phyloP scores from a whole-genome alignment of 2,113 vertebrate genomes.

The Etheostoma spectabile region DNA sequence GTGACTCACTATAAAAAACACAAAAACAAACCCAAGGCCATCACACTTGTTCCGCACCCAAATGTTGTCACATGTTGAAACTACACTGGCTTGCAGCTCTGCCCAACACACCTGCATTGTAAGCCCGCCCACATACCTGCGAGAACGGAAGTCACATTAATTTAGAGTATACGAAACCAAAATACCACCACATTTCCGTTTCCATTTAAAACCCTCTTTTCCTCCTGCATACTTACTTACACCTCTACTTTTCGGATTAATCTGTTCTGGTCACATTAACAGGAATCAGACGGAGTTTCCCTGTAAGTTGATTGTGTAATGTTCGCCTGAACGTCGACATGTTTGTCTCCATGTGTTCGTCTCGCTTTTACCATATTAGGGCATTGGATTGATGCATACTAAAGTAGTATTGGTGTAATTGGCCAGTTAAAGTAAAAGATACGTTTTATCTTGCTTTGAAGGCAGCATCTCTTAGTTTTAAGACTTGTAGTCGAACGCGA shows the following conservation, averaged over 20 bases:
- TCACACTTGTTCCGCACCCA: constrained; percentile 20
- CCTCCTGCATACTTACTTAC: background rate
- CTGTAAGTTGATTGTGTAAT: constrained; percentile 44
- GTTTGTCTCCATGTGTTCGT: constrained; percentile 10
- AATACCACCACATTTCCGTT: background rate
- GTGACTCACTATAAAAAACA: constrained; percentile 20
- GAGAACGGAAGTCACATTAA: constrained; percentile 74
- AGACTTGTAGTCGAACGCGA: background rate
- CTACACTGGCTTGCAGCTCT: background rate
- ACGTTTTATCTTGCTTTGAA: background rate
- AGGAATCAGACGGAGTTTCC: constrained; percentile 13
- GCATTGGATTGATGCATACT: background rate
- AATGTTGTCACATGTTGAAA: constrained; percentile 14
- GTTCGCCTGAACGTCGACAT: constrained; percentile 21
- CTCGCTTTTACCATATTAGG: constrained; percentile 29
- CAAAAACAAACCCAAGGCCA: background rate
- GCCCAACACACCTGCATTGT: constrained; percentile 70
- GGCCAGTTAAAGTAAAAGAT: background rate
- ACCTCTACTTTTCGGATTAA: background rate
- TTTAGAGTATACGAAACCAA: background rate
- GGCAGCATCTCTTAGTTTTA: background rate
- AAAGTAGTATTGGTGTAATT: rapidly evolving
- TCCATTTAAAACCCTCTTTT: background rate
- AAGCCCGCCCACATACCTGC: constrained; percentile 83
- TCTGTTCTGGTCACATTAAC: background rate